Evolutionary conservation across 2,888 invertebrate species (phyloP).

Genomic region (Boloria selene): DNA sequence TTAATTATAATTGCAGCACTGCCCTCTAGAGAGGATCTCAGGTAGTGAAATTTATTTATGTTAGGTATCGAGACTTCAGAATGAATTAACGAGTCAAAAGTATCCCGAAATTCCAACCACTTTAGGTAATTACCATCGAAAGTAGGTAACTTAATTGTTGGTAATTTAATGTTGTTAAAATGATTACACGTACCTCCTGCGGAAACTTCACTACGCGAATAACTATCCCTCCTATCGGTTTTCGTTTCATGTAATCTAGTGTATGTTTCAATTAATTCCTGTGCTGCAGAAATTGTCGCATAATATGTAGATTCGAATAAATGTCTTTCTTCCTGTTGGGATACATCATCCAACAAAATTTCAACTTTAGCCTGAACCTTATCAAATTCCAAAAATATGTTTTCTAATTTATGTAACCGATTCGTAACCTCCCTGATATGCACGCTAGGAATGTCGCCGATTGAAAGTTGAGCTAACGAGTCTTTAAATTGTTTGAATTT

Average conservation of each 20-base stretch:
- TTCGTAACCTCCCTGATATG: too few species aligned
- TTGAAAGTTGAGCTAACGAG: too few species aligned
- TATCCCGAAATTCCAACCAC: slow-evolving; percentile 27
- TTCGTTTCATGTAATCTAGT: slow-evolving; percentile 7
- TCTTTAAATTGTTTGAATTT: too few species aligned
- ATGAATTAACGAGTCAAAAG: slow-evolving; percentile 16
- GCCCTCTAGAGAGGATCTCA: slow-evolving; percentile 21
- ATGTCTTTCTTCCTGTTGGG: not conserved
- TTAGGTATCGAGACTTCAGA: not conserved
- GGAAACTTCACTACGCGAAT: too few species aligned
- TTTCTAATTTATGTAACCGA: too few species aligned
- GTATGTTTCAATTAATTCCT: slow-evolving; percentile 6
- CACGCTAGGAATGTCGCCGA: too few species aligned
- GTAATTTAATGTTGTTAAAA: not conserved
- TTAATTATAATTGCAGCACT: slow-evolving; percentile 19
- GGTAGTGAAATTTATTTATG: slow-evolving; percentile 25
- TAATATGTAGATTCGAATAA: slow-evolving; percentile 4
- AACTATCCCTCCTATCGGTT: not conserved
- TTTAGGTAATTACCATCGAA: slow-evolving; percentile 20
- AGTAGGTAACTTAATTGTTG: slow-evolving; percentile 20
- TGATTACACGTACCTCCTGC: too few species aligned
- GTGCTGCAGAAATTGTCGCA: slow-evolving; percentile 6
- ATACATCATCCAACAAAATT: too few species aligned
- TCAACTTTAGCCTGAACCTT: too few species aligned
- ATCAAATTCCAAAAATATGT: too few species aligned